A percentile compares a stretch with the other conserved stretches of the same genome.
phyloP scores from a whole-genome alignment of 2,797 vertebrate species.

The Falco peregrinus region DNA sequence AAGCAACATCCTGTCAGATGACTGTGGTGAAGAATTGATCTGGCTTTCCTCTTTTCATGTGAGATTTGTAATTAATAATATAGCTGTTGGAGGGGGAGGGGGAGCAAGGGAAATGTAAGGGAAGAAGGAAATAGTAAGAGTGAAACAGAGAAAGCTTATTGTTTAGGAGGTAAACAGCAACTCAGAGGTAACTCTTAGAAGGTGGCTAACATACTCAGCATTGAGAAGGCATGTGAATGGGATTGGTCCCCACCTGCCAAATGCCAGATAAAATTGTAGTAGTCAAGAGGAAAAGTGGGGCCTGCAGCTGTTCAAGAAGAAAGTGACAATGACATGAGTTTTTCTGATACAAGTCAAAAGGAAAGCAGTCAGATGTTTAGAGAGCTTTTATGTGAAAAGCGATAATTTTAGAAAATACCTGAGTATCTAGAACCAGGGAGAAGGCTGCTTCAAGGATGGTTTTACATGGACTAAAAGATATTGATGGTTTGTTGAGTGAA shows the following conservation, averaged over 20 bases:
- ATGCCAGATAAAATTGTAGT: not conserved
- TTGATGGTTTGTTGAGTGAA: not conserved
- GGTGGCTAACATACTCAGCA: not conserved
- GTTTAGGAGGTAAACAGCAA: not conserved
- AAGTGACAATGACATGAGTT: not conserved
- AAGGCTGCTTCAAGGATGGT: not conserved
- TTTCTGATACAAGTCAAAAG: not conserved
- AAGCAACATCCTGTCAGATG: not conserved
- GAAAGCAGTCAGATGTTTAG: not conserved
- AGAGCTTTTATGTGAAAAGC: not conserved
- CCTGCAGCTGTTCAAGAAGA: not conserved
- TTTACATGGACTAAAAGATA: not conserved
- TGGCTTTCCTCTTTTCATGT: not conserved
- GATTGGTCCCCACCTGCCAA: not conserved
- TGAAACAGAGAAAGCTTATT: not conserved
- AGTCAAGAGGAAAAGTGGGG: not conserved
- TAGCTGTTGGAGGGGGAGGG: not conserved
- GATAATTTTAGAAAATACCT: not conserved
- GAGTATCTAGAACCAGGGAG: not conserved
- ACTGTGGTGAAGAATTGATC: not conserved
- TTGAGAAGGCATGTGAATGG: not conserved
- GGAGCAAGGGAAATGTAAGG: not conserved
- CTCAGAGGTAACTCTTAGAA: not conserved
- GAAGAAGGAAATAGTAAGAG: not conserved
- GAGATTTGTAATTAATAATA: not conserved